Conservation (phyloP, 2,888 invertebrate genomes). For the Drosophila atroscutellata region DNA sequence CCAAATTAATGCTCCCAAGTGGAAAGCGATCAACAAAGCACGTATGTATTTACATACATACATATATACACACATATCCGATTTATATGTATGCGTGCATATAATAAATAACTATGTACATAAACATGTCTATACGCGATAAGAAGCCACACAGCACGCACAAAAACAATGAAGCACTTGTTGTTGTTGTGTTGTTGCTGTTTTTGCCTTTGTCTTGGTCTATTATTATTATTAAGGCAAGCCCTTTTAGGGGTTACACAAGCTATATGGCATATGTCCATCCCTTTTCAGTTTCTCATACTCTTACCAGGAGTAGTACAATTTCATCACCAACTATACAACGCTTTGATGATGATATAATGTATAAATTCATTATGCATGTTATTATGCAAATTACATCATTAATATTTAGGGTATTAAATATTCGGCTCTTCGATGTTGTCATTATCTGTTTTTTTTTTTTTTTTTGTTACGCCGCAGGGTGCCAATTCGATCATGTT, state of each 20-base stretch:
- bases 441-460: neutral
- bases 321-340: neutral
- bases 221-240: constrained; percentile 29
- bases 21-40: constrained; percentile 39
- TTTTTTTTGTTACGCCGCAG: constrained; percentile 35
- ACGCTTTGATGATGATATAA: neutral
- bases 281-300: constrained; percentile 13
- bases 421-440: neutral
- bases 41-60: constrained; percentile 21
- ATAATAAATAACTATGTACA: constrained; percentile 20
- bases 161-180: constrained; percentile 75
- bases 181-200: constrained; percentile 33
- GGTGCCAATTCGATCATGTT: constrained; percentile 62
- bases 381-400: neutral
- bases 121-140: constrained; percentile 37
- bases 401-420: neutral
- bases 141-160: constrained; percentile 63
- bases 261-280: constrained; percentile 4
- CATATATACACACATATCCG: constrained; percentile 1
- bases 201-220: constrained; percentile 32
- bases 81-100: constrained; percentile 3
- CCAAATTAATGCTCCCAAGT: constrained; percentile 56
- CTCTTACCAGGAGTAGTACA: neutral
- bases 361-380: neutral
- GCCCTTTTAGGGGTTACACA: constrained; percentile 42